Conservation (phyloP, 1,140 invertebrate species). For the Halyomorpha halys region DNA sequence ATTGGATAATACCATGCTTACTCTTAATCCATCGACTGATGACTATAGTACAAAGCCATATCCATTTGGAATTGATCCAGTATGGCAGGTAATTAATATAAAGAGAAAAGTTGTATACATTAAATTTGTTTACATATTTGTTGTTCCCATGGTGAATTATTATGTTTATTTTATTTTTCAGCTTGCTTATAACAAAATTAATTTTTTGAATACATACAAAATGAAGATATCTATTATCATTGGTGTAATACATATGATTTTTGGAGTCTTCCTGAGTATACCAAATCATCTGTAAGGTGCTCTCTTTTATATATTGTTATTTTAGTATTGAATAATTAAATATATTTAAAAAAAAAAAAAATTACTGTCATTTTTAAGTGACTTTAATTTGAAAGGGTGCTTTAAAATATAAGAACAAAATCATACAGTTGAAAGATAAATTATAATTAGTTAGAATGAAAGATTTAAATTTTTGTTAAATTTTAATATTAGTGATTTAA, state of each 20-base stretch:
- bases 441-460: no score
- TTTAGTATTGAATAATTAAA: neutral
- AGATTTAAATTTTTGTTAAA: no score
- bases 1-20: slow-evolving; percentile 40
- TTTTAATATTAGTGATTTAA: no score
- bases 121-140: no score
- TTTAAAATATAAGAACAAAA: no score
- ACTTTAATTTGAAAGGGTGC: no score
- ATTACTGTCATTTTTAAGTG: no score
- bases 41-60: slow-evolving; percentile 55
- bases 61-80: slow-evolving; percentile 77
- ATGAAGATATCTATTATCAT: slow-evolving; percentile 98
- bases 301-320: slow-evolving; percentile 12
- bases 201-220: slow-evolving; percentile 95
- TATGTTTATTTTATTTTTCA: slow-evolving; percentile 34
- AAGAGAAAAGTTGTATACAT: neutral
- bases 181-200: slow-evolving; percentile 87
- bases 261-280: slow-evolving; percentile 82
- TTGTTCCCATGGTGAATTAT: neutral
- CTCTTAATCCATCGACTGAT: slow-evolving; percentile 50
- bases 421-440: no score
- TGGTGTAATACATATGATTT: slow-evolving; percentile 93
- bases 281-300: slow-evolving; percentile 75
- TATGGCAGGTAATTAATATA: slow-evolving; percentile 56
- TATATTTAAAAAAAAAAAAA: no score